Evolutionary conservation across 2,888 invertebrate genomes (phyloP), one percentile per base, ranked within the genome.

Genomic region (Zhuqinia jingwanae): DNA sequence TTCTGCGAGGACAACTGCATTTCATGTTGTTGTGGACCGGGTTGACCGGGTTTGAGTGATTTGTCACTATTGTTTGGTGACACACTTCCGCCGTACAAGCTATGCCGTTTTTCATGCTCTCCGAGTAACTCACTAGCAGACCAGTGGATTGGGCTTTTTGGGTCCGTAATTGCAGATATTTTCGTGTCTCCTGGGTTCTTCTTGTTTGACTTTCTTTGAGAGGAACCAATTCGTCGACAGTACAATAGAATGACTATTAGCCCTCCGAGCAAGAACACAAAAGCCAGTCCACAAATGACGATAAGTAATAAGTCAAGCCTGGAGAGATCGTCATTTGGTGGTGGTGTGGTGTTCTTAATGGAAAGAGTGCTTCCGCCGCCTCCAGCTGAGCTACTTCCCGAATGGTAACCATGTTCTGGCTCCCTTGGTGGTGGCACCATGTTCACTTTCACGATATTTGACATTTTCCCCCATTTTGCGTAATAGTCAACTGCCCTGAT

Each of bases 41-140:
- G 75, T 22, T 86, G 86, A 63, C 80, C 80, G 22, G 70, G 80
- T 63, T 84, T 86, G 27, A 85, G 53, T 79, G 87, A 84, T 27
- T 88, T 82, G 47, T 88, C 84, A 68, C 88, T 88, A 56, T 88
- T 84, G 27, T 89, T 88, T 2, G 89, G 88, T 17, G 88, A 88
- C 73, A 87, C 89, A 53, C 90, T 89, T 60, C 89, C 90, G 36
- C 89, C 90, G 90, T 93, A 91, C 0, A 94, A 94, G 89, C 94
- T 94, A 88, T 93, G 93, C 17, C 94, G 91, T 63, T 94, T 92
- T 91, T 94, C 94, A 90, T 94, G 94, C 90, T 94, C 94, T 88
- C 94, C 93, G 1, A 95, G 91, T 8, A 94, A 92, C 90, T 94
- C 94, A 1, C 94, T 94, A 1, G 94, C 94, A 42, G 94, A 94